These are phyloP conservation scores for Notechis scutatus DNA, from an alignment of 2,113 vertebrate genomes.

Conservation along the genomic window DNA sequence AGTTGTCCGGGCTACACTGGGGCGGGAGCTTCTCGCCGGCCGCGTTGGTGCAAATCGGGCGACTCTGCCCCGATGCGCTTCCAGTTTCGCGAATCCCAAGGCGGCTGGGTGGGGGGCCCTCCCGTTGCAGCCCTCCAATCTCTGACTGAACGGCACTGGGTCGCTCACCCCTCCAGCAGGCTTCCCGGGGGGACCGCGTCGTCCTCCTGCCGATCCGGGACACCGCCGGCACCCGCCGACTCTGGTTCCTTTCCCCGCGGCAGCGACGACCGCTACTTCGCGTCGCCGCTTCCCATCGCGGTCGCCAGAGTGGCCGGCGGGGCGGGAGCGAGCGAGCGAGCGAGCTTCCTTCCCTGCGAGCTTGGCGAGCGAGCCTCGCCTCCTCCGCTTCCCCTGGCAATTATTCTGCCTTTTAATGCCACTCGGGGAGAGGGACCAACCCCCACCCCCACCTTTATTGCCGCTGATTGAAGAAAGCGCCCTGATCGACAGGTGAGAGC, in stretches of 20 bases:
- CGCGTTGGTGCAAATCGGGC: too few species aligned
- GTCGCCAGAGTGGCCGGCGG: background rate
- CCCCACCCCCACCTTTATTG: constrained; percentile 10
- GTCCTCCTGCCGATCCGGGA: background rate
- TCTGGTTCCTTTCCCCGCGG: background rate
- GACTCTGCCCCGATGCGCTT: background rate
- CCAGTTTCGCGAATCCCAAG: background rate
- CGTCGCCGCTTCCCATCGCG: background rate
- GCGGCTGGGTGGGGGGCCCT: background rate
- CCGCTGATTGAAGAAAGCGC: background rate
- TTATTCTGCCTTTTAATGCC: constrained; percentile 12
- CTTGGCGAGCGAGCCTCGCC: background rate
- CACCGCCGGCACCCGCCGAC: background rate
- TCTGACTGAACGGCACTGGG: too few species aligned
- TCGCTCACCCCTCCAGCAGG: background rate
- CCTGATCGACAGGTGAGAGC: background rate
- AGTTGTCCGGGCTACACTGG: background rate
- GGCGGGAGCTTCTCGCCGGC: background rate
- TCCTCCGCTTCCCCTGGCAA: background rate
- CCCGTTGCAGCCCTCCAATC: background rate
- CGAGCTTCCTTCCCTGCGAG: background rate
- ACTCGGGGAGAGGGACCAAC: background rate
- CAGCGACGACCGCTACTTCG: too few species aligned
- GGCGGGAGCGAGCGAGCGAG: background rate
- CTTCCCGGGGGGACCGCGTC: background rate